Percentiles rank a stretch among this genome's conserved stretches.
phyloP scores from a whole-genome alignment of 2,113 vertebrate species.

The Phaethon lepturus region DNA sequence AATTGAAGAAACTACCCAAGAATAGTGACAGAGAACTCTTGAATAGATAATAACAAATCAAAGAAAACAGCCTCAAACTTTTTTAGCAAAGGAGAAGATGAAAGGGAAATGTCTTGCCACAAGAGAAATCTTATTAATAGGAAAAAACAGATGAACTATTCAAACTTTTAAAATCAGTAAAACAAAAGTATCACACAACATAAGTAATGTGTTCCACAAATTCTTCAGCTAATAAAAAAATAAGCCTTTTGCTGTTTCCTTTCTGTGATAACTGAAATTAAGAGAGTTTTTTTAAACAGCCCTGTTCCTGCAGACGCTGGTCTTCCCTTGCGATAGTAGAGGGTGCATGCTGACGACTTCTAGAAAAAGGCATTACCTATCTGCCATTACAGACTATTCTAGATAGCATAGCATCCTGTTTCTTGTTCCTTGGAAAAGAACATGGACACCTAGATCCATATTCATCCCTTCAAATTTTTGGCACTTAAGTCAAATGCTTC shows the following conservation, averaged over 20 bases:
- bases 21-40: neutral
- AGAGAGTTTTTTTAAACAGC: neutral
- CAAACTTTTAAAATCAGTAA: neutral
- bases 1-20: neutral
- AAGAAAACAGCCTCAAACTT: neutral
- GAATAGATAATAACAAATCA: neutral
- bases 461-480: neutral
- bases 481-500: neutral
- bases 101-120: neutral
- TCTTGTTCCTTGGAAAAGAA: neutral
- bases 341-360: fast-evolving
- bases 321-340: neutral
- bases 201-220: neutral
- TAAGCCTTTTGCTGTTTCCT: neutral
- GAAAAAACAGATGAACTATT: neutral
- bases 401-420: neutral
- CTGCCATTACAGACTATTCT: neutral
- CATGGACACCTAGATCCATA: neutral
- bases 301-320: neutral
- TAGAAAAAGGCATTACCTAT: neutral
- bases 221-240: neutral
- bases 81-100: neutral
- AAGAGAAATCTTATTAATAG: neutral
- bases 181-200: neutral
- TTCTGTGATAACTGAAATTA: neutral